phyloP scores from a whole-genome alignment of 2,113 vertebrate genomes.

The Arizona elegans region DNA sequence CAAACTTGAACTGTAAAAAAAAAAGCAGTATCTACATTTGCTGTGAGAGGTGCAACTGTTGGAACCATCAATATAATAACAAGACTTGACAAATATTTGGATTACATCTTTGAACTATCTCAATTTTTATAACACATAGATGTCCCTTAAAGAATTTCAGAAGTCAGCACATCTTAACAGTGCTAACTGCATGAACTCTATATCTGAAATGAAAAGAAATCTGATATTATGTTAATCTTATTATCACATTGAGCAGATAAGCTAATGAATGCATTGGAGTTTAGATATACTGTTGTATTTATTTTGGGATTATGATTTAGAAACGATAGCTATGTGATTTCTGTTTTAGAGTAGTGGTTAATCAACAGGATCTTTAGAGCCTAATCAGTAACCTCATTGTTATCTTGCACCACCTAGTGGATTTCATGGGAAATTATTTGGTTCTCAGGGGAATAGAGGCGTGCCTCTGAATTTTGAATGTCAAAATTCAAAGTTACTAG shows the following conservation, averaged over 20 bases:
- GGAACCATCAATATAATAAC: neutral
- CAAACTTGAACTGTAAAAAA: neutral
- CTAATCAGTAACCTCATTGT: slow-evolving; percentile 8
- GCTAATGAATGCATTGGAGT: neutral
- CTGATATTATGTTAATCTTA: neutral
- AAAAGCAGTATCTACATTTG: too few species aligned
- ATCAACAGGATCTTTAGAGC: neutral
- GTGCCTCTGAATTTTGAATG: neutral
- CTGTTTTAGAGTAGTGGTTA: neutral
- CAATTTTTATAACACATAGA: neutral
- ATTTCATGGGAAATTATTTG: neutral
- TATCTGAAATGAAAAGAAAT: neutral
- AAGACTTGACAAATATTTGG: neutral
- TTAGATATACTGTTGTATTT: neutral
- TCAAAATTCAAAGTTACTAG: neutral
- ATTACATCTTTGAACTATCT: neutral
- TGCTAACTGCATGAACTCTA: neutral
- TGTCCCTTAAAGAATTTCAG: neutral
- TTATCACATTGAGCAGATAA: neutral
- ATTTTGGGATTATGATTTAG: neutral
- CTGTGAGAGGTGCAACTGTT: neutral
- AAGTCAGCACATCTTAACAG: neutral
- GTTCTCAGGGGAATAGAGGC: slow-evolving; percentile 11
- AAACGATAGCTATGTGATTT: neutral
- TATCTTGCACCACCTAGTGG: slow-evolving; percentile 39